Conservation (phyloP, 64 coral and sea anemone genomes). For the Actinia equina region DNA sequence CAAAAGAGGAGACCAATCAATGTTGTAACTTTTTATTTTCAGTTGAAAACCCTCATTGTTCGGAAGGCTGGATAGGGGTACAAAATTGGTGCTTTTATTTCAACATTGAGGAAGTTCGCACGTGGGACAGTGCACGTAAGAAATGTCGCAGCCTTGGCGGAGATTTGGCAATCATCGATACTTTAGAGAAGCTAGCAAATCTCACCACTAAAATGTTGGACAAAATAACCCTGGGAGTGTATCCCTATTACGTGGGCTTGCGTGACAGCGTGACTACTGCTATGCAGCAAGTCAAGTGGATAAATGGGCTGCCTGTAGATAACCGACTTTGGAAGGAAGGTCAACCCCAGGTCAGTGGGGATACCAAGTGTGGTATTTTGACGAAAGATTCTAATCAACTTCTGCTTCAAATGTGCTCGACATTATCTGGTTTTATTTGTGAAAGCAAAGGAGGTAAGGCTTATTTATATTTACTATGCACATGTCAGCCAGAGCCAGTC, state of each 20-base stretch:
- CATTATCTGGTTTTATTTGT: constrained; percentile 45
- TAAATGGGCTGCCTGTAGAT: constrained; percentile 19
- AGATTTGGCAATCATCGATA: constrained; percentile 23
- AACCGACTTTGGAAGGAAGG: constrained; percentile 21
- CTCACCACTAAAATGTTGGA: constrained; percentile 6
- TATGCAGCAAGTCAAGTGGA: constrained; percentile 22
- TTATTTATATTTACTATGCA: no score
- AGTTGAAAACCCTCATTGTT: constrained; percentile 4
- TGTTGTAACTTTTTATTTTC: neutral
- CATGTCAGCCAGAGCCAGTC: neutral
- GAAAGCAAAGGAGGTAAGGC: constrained; percentile 16
- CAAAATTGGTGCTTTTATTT: constrained; percentile 27
- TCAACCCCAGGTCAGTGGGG: constrained; percentile 8
- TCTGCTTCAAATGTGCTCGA: neutral
- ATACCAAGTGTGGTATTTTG: constrained; percentile 7
- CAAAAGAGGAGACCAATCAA: no score
- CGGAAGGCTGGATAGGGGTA: constrained; percentile 23
- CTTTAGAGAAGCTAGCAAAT: neutral
- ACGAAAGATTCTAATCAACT: constrained; percentile 9
- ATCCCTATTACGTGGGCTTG: constrained; percentile 32
- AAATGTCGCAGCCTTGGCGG: constrained; percentile 33
- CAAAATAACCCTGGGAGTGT: constrained; percentile 16
- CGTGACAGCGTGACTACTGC: neutral
- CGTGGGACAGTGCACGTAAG: constrained; percentile 48
- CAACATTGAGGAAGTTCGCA: constrained; percentile 25